phyloP scores from a whole-genome alignment of 2,797 vertebrate species.

The Bradypodion pumilum region DNA sequence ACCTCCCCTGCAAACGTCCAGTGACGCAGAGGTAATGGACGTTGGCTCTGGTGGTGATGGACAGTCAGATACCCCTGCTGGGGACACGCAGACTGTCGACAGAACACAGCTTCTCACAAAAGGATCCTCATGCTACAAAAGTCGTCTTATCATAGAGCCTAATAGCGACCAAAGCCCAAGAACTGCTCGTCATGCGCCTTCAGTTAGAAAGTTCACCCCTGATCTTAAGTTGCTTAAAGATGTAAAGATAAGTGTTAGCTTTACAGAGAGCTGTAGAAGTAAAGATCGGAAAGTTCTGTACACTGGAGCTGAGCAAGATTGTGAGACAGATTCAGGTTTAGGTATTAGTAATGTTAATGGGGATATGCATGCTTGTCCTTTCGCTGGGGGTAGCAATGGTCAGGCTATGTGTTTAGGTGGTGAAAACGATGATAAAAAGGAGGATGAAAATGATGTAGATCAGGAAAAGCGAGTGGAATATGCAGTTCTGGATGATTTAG shows the following conservation, averaged over 20 bases:
- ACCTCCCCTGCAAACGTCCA: conserved; percentile 99
- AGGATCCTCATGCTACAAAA: conserved; percentile 88
- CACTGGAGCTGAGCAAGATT: conserved; percentile 87
- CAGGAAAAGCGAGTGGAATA: conserved; percentile 98
- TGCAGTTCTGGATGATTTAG: conserved; percentile 97
- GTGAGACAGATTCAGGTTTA: conserved; percentile 73
- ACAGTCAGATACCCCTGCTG: conserved; percentile 93
- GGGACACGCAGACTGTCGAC: conserved; percentile 83
- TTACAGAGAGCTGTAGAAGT: conserved; percentile 91
- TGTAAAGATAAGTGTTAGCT: conserved; percentile 96
- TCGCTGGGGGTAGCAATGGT: conserved; percentile 77
- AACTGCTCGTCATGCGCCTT: conserved; percentile 94
- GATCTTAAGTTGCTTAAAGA: conserved; percentile 97
- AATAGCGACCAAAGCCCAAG: conserved; percentile 86
- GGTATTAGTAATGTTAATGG: conserved; percentile 85
- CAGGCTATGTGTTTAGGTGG: conserved; percentile 74
- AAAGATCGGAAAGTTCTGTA: conserved; percentile 97
- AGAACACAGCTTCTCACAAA: conserved; percentile 86
- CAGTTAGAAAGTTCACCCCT: conserved; percentile 91
- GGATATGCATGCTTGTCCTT: conserved; percentile 87
- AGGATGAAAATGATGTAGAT: conserved; percentile 87
- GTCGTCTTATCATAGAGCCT: conserved; percentile 83
- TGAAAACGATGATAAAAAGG: conserved; percentile 79
- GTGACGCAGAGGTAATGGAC: conserved; percentile 99
- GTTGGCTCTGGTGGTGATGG: conserved; percentile 99